Evolutionary conservation across 2,797 vertebrate species (phyloP).

Genomic region (Anguilla pacifica): DNA sequence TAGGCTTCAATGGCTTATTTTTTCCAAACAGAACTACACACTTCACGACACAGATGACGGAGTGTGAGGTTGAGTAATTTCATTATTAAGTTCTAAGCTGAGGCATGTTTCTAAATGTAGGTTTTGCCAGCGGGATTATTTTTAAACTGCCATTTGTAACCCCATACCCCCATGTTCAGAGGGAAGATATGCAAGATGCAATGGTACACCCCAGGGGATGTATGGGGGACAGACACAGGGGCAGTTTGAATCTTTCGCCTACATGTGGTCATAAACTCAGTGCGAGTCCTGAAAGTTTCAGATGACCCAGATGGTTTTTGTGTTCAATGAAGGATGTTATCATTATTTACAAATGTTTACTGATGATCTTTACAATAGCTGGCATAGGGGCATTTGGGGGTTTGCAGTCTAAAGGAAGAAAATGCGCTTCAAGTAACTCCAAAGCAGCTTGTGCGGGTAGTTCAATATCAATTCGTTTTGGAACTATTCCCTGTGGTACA

Average conservation of each 20-base stretch:
- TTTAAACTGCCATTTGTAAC: conserved; percentile 79
- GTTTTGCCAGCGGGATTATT: conserved; percentile 59
- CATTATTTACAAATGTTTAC: not conserved
- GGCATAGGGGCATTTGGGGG: too few relatives aligned
- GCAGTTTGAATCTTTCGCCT: not conserved
- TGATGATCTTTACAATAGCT: too few relatives aligned
- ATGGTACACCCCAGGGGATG: not conserved
- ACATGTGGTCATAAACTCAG: not conserved
- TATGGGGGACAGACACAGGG: not conserved
- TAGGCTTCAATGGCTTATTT: not conserved
- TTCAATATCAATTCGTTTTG: too few relatives aligned
- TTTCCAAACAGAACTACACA: not conserved
- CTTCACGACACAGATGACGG: not conserved
- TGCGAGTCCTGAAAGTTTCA: not conserved
- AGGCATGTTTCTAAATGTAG: conserved; percentile 34
- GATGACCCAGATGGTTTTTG: not conserved
- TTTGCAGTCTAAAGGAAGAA: too few relatives aligned
- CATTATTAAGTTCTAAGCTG: conserved; percentile 36
- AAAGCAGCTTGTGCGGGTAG: too few relatives aligned
- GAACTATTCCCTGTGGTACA: too few relatives aligned
- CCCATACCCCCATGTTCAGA: conserved; percentile 50
- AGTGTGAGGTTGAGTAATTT: not conserved
- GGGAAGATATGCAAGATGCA: not conserved
- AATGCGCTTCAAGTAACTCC: too few relatives aligned
- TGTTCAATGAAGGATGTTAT: not conserved